Conservation (phyloP, 2,113 vertebrate genomes). For the Callospermophilus lateralis region DNA sequence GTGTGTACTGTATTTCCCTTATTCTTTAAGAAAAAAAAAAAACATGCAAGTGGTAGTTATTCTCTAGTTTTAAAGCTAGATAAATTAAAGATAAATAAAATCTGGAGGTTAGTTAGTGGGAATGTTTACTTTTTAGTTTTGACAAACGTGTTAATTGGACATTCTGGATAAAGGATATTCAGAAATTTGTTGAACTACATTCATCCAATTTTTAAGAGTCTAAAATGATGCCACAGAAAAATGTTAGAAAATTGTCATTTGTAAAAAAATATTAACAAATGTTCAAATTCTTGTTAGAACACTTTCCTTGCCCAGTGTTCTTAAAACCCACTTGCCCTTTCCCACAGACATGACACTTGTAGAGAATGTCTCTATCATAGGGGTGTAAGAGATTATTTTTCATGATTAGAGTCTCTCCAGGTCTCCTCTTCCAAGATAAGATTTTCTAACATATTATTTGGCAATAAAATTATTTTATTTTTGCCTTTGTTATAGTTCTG, state of each 20-base stretch:
- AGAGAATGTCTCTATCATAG: background rate
- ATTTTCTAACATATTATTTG: background rate
- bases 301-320: background rate
- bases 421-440: background rate
- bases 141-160: background rate
- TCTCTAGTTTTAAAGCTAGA: background rate
- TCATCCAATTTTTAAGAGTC: background rate
- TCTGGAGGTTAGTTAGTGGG: background rate
- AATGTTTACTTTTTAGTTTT: background rate
- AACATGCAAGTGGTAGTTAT: background rate
- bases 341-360: background rate
- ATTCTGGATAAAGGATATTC: background rate
- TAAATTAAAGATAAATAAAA: background rate
- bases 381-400: background rate
- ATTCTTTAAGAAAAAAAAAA: background rate
- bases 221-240: background rate
- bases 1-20: background rate
- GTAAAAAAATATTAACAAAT: background rate
- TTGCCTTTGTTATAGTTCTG: background rate
- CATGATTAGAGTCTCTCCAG: background rate
- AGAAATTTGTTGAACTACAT: background rate
- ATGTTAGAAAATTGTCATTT: background rate
- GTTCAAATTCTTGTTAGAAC: background rate
- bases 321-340: background rate
- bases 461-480: background rate